Base-by-base conservation (phyloP, 2,888 invertebrate species). In the Xanthorhoe designata region DNA sequence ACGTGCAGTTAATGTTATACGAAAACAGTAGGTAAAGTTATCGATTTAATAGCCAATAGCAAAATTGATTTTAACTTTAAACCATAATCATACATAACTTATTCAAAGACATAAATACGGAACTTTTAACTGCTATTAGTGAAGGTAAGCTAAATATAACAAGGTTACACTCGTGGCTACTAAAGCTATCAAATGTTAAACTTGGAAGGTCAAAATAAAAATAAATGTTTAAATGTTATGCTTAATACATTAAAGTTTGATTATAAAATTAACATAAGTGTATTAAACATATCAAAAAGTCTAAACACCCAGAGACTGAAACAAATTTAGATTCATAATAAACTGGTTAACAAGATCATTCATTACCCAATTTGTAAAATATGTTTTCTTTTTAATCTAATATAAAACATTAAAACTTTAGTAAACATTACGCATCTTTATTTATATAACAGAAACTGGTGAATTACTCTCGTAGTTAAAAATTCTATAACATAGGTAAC, bases 131-230 rank as follows among this genome's bases (percentile, higher is more conserved):
- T 70, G 58, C 72, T 74, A 77, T 76, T 74, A 75, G 69, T 76
- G 79, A 84, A 83, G 79, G 78, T 65, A 68, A 81, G 70, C 72
- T 64, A 71, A 77, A 76, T 75, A 71, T 75, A 67, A 70, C 77
- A 79, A 82, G 74, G 74, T 68, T 78, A 71, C 64, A 77, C 73
- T 79, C 82, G 69, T 83, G 82, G 83, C 80, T 76, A 64, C 8
- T 69, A 70, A 75, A 70, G 72, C 78, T 71, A 73, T 62, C 66
- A 61, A 68, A 80, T 75, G 72, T 78, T 78, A 70, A 74, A 68
- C 64, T 64, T 64, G 71, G 75, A 83, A 86, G 83, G 84, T 70
- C 70, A 72, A 67, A 59, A 58, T 59, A 53, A 54, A 55, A 53
- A 45, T 53, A 18, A 15, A 15, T 42, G 29, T 32, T 35, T n/a